These are phyloP conservation scores for Pheosia tremula DNA, from an alignment of 2,888 invertebrate genomes.

Conservation along the genomic window DNA sequence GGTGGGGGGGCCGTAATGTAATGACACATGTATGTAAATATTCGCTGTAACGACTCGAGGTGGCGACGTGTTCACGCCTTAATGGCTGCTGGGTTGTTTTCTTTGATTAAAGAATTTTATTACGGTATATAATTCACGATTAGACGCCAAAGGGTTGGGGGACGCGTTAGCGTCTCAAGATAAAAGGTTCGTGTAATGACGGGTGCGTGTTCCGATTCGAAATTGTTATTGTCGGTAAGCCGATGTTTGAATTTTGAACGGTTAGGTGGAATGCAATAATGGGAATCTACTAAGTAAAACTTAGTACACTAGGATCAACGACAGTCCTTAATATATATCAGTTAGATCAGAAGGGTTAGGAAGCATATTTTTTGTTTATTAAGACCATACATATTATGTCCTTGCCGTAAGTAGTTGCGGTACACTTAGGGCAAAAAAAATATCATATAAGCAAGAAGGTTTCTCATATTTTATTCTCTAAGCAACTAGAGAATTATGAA, in stretches of 20 bases:
- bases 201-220: conserved; percentile 80
- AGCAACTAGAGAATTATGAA: no score
- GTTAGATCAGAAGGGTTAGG: no score
- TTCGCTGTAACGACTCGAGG: conserved; percentile 78
- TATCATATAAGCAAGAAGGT: no score
- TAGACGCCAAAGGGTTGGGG: conserved; percentile 79
- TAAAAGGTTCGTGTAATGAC: conserved; percentile 78
- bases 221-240: conserved; percentile 70
- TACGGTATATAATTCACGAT: conserved; percentile 83
- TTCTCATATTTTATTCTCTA: no score
- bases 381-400: no score
- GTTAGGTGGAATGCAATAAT: conserved; percentile 6
- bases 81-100: conserved; percentile 81
- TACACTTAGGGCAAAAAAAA: no score
- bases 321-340: no score
- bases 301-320: no score
- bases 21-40: conserved; percentile 85
- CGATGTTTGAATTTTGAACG: conserved; percentile 44
- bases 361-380: no score
- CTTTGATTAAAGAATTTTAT: conserved; percentile 85
- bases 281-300: no score
- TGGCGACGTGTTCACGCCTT: conserved; percentile 80
- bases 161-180: conserved; percentile 65
- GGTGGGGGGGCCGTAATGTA: conserved; percentile 61
- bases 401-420: no score